Percentiles rank a stretch among this genome's conserved stretches.
phyloP scores from a whole-genome alignment of 2,888 invertebrate species.

The Plagiodera versicolora region DNA sequence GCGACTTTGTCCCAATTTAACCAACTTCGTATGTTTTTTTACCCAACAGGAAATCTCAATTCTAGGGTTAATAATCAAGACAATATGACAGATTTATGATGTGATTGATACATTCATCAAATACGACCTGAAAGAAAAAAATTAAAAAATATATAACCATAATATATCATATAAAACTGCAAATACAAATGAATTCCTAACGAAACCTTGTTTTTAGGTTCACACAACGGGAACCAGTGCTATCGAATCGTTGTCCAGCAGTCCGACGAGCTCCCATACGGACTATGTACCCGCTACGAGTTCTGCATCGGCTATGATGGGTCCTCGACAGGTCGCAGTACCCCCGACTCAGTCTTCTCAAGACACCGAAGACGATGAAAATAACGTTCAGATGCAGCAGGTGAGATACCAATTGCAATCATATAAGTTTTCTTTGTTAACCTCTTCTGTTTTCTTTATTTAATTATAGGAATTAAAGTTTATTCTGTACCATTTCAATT shows the following conservation, averaged over 20 bases:
- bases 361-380: slow-evolving; percentile 59
- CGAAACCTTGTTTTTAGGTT: slow-evolving; percentile 42
- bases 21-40: too few species aligned
- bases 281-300: slow-evolving; percentile 88
- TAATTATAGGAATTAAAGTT: too few species aligned
- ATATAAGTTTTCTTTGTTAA: too few species aligned
- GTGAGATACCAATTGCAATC: neutral
- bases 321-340: slow-evolving; percentile 67
- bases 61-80: too few species aligned
- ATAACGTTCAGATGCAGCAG: slow-evolving; percentile 36
- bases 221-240: slow-evolving; percentile 58
- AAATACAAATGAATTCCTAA: neutral
- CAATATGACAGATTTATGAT: too few species aligned
- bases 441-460: too few species aligned
- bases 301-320: slow-evolving; percentile 59
- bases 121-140: neutral
- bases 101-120: too few species aligned
- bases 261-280: slow-evolving; percentile 74
- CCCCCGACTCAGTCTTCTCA: slow-evolving; percentile 64
- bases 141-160: too few species aligned
- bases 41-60: too few species aligned
- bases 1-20: too few species aligned
- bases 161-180: neutral
- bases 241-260: slow-evolving; percentile 63
- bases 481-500: too few species aligned